Percentiles rank a stretch among this genome's conserved stretches.
Evolutionary conservation across 2,797 vertebrate species (phyloP).

Genomic region (Toxotes lorentzi): DNA sequence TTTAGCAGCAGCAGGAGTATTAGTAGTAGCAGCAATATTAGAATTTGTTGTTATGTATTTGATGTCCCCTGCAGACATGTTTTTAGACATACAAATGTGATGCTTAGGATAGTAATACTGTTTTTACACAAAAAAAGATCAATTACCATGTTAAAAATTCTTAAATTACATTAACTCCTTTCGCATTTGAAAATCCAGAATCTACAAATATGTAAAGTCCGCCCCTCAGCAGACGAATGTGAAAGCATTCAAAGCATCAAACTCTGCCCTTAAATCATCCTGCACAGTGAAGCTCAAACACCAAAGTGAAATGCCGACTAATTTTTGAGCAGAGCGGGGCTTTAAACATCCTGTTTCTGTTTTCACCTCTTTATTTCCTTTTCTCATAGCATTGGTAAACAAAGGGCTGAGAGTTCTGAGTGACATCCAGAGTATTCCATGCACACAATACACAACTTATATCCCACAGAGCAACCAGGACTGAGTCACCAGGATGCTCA

Average conservation of each 20-base stretch:
- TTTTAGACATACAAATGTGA: not conserved
- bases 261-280: not conserved
- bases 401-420: not conserved
- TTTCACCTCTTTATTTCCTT: not conserved
- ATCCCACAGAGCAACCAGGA: not conserved
- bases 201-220: not conserved
- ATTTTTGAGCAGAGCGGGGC: not conserved
- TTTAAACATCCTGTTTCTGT: not conserved
- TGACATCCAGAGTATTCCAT: not conserved
- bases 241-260: not conserved
- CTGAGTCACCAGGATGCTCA: slow-evolving; percentile 30
- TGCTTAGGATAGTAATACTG: not conserved
- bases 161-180: not conserved
- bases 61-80: not conserved
- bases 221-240: not conserved
- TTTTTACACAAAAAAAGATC: not conserved
- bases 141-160: not conserved
- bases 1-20: not conserved
- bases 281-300: not conserved
- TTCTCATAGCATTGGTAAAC: not conserved
- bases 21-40: slow-evolving; percentile 1
- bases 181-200: not conserved
- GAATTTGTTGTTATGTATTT: no score
- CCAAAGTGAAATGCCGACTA: not conserved
- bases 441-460: not conserved